Evolutionary conservation across 30 jellyfish, hydroid and myxozoan genomes (phyloP), one percentile per base, ranked within the genome.

Genomic region (Pseudorhiza aurosa): DNA sequence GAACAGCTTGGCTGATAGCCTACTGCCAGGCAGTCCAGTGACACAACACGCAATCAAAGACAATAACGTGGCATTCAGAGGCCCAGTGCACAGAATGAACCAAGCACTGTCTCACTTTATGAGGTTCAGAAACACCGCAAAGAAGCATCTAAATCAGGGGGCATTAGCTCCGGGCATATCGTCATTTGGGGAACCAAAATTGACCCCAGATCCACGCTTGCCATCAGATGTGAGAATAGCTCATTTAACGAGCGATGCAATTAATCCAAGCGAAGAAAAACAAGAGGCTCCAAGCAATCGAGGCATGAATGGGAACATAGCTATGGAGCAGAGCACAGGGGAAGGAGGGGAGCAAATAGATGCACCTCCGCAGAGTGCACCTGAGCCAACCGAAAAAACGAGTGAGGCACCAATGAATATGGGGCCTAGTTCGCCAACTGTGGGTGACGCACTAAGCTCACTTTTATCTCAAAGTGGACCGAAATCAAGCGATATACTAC

Each of bases 11-110:
- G 39, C 72, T 0, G 72, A 39, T 10, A 65, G n/a, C 35, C 60
- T 12, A 21, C 45, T 64, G 12, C 92, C 85, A 1, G 60, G 87
- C 71, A 74, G 44, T 31, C 87, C 88, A 19, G 27, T 71, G 39
- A 32, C 29, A 35, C 96, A 83, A 47, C 95, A 90, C 47, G 97
- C 95, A 4, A 56, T 67, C n/a, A 90, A 83, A 63, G 89, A 90
- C 42, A 80, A 76, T 42, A 65, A 71, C 24, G 90, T 83, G 12
- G 95, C 97, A 1, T 19, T 65, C 62, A 39, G 73, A 11, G 74
- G 50, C 24, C 85, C 85, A 4, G 62, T 72, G 7, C 40, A 14
- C 11, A 21, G 58, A 2, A 71, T 71, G 27, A 31, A 71, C 26
- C 58, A 71, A 17, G 72, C 85, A 11, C 44, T 71, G 46, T 30